Evolutionary conservation across 2,113 vertebrate species (phyloP).

Genomic region (Tor tambroides): DNA sequence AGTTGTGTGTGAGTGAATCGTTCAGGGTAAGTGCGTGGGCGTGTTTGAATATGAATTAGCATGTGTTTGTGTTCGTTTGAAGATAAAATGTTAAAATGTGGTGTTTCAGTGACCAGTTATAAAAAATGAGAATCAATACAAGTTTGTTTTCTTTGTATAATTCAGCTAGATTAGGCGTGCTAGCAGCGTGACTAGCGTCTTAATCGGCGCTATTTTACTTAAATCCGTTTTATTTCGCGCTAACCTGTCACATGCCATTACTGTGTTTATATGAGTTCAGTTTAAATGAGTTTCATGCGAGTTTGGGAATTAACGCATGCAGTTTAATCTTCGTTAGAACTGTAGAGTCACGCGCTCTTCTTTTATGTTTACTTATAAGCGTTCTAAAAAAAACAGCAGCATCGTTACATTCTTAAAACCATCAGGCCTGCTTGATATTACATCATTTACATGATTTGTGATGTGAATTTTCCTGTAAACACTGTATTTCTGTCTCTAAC

Average conservation of each 20-base stretch:
- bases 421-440: not conserved
- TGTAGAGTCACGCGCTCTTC: not conserved
- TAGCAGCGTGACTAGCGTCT: not conserved
- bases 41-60: not conserved
- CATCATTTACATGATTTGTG: not conserved
- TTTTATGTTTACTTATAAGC: not conserved
- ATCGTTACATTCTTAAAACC: not conserved
- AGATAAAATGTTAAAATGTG: not conserved
- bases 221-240: not conserved
- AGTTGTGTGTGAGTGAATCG: not conserved
- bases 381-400: not conserved
- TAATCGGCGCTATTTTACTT: not conserved
- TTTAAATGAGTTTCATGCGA: not conserved
- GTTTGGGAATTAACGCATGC: not conserved
- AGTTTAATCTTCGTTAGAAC: not conserved
- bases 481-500: not conserved
- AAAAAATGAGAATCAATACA: not conserved
- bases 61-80: not conserved
- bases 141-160: not conserved
- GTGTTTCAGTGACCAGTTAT: not conserved
- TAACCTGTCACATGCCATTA: not conserved
- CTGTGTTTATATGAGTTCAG: no score
- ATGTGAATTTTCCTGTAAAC: not conserved
- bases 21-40: not conserved
- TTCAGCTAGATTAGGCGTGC: not conserved